Base-by-base conservation (phyloP, 2,888 invertebrate species). In the Tinea pellionella region DNA sequence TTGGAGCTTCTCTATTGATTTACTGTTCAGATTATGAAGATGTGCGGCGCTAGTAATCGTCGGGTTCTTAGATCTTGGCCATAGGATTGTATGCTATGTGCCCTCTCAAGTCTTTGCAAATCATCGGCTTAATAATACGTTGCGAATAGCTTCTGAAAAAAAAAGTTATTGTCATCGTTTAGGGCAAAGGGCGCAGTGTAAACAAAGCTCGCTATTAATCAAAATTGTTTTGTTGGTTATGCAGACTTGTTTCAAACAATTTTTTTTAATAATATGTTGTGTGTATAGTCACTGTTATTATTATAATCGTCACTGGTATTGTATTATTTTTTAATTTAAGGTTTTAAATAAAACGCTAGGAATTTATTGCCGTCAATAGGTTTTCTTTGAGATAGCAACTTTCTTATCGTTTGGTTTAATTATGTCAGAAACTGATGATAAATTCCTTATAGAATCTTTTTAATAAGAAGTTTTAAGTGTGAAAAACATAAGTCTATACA, bases 31-130 rank as follows among this genome's bases (percentile, higher is more conserved):
- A 47, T 47, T 47, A 47, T 47, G n/a, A n/a, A 47, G 47, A 53
- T 53, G 53, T 53, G 24, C 53, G 53, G 19, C 13, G 19, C 55
- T 19, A 57, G 32, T n/a, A 13, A 19, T 24, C 18, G 19, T 55
- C 55, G 57, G 57, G 2, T 6, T 30, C 32, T 57, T 16, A 57
- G 32, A 57, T 57, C 57, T 57, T 13, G 2, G 32, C 2, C 32
- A 15, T 57, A n/a, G 32, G 30, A 32, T 32, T 15, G 24, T n/a
- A 2, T n/a, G 57, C 57, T 19, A 57, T 57, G 57, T 32, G 57
- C 57, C 57, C 57, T 57, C 32, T 15, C 57, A 9, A 16, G 16
- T 32, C 57, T 32, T 57, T 55, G 55, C 55, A 55, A 55, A n/a
- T 57, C 32, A 32, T 29, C 16, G 32, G 6, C 2, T 57, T 57